A percentile compares a stretch with the other conserved stretches of the same genome.
Conservation (phyloP, 2,797 vertebrate genomes). For the Phaenicophaeus curvirostris region DNA sequence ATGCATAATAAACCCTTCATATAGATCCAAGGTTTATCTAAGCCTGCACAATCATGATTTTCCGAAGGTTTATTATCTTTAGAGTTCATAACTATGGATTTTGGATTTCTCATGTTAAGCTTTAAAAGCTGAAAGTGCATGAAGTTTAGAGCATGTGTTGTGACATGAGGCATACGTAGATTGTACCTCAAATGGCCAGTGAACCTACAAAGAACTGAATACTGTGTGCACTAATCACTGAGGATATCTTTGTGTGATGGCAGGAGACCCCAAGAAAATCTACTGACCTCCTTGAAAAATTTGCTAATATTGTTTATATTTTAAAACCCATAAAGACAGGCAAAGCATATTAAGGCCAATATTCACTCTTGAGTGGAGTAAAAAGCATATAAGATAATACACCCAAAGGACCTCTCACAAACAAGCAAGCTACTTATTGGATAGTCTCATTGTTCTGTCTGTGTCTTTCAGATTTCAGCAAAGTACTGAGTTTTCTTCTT, state of each 20-base stretch:
- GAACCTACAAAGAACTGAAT: neutral
- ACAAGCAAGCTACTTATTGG: neutral
- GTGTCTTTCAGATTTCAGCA: neutral
- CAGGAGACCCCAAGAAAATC: neutral
- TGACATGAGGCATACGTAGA: neutral
- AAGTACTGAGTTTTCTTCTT: neutral
- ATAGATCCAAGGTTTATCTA: neutral
- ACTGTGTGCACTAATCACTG: neutral
- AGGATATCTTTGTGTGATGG: neutral
- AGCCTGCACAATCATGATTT: neutral
- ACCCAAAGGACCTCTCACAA: neutral
- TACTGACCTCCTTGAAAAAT: neutral
- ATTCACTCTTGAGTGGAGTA: neutral
- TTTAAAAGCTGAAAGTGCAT: neutral
- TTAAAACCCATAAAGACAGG: neutral
- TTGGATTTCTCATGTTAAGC: neutral
- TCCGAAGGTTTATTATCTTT: neutral
- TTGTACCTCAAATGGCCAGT: neutral
- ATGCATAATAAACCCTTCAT: neutral
- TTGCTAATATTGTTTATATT: neutral
- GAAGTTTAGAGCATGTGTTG: neutral
- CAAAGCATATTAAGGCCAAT: neutral
- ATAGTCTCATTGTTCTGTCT: neutral
- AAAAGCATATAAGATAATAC: neutral
- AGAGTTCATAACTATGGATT: neutral